Percentiles rank a stretch among this genome's conserved stretches.
phyloP scores from a whole-genome alignment of 2,888 invertebrate species.

The Nasonia oneida region DNA sequence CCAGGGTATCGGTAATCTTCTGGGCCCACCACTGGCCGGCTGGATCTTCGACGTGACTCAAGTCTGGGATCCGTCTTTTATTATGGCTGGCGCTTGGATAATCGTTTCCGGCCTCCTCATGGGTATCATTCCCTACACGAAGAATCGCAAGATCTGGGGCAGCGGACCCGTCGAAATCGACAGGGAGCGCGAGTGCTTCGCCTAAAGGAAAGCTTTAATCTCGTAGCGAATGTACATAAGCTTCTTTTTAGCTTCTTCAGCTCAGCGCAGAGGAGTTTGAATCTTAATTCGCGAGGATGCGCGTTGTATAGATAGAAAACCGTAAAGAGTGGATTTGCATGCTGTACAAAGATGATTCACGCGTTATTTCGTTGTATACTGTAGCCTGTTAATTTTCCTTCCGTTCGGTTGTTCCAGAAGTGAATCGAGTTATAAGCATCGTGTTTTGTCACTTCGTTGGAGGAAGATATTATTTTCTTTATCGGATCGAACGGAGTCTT shows the following conservation, averaged over 20 bases:
- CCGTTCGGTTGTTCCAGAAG: too few species aligned
- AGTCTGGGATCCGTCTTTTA: conserved; percentile 89
- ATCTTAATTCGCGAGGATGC: not conserved
- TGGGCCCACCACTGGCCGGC: conserved; percentile 96
- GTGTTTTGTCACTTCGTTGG: too few species aligned
- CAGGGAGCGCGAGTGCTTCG: conserved; percentile 73
- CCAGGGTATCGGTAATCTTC: conserved; percentile 94
- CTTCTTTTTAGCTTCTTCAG: not conserved
- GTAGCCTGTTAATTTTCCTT: not conserved
- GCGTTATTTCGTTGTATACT: not conserved
- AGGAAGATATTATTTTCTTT: too few species aligned
- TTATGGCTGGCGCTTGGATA: conserved; percentile 90
- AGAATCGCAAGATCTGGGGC: conserved; percentile 84
- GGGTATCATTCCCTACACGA: conserved; percentile 84
- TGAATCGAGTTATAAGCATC: too few species aligned
- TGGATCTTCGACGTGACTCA: conserved; percentile 84
- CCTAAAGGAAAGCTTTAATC: conserved; percentile 35
- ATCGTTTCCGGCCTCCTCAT: conserved; percentile 88
- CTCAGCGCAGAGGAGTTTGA: not conserved
- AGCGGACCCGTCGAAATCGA: conserved; percentile 80
- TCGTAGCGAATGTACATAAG: too few species aligned
- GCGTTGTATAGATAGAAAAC: not conserved
- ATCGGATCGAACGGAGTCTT: too few species aligned
- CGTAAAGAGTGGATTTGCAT: not conserved
- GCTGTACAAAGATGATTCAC: not conserved